These are phyloP conservation scores for Macrochelys suwanniensis DNA, from an alignment of 2,797 vertebrate species.

Conservation along the genomic window DNA sequence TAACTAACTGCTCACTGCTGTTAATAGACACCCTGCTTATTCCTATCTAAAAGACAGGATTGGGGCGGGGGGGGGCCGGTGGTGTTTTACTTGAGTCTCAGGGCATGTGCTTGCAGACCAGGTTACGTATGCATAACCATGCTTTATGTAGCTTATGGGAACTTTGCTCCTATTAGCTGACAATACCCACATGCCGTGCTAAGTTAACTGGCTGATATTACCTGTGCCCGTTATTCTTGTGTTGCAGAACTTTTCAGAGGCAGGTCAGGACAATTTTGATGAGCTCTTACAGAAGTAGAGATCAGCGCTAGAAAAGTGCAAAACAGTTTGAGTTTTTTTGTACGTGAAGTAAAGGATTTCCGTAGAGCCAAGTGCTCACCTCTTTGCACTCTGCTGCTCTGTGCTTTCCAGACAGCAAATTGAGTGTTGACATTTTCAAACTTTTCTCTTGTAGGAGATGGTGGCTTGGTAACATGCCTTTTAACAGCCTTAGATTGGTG, in stretches of 20 bases:
- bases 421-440: background rate
- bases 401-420: background rate
- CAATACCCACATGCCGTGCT: background rate
- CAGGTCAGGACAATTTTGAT: rapidly evolving
- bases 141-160: background rate
- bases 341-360: background rate
- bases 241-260: background rate
- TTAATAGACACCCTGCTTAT: background rate
- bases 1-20: background rate
- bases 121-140: slow-evolving; percentile 1
- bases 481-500: too few relatives aligned
- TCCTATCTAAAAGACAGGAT: background rate
- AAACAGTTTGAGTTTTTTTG: background rate
- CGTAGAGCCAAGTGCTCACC: background rate
- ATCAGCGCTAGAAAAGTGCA: slow-evolving; percentile 16
- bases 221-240: background rate
- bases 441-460: background rate
- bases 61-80: too few relatives aligned
- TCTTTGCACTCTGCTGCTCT: background rate
- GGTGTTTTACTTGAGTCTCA: background rate
- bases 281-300: background rate
- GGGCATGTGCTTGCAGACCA: background rate
- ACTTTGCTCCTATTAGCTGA: rapidly evolving
- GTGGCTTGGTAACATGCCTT: background rate
- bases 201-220: background rate